A percentile compares a stretch with the other conserved stretches of the same genome.
Evolutionary conservation across 2,888 invertebrate genomes (phyloP).

Genomic region (Drosophila imparisetae): DNA sequence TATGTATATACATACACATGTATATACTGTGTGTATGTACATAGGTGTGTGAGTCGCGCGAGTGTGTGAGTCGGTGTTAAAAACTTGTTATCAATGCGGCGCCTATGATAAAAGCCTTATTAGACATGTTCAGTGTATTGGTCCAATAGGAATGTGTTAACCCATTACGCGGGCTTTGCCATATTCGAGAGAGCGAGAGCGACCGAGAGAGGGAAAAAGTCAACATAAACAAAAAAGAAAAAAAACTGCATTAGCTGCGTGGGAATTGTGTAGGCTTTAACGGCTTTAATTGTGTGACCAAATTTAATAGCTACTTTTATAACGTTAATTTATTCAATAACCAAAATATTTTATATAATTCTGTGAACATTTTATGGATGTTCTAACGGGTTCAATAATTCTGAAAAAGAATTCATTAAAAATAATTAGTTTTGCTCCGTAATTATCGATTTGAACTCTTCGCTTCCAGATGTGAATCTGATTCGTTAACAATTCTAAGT

Average conservation of each 20-base stretch:
- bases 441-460: not conserved
- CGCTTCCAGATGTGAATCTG: not conserved
- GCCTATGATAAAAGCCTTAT: slow-evolving; percentile 77
- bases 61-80: slow-evolving; percentile 58
- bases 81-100: slow-evolving; percentile 79
- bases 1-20: slow-evolving; percentile 47
- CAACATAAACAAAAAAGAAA: slow-evolving; percentile 46
- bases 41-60: slow-evolving; percentile 19
- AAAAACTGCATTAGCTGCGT: slow-evolving; percentile 35
- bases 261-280: slow-evolving; percentile 47
- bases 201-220: slow-evolving; percentile 15
- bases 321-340: slow-evolving; percentile 3
- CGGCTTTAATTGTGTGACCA: slow-evolving; percentile 15
- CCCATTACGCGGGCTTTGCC: slow-evolving; percentile 30
- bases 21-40: slow-evolving; percentile 37
- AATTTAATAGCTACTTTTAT: slow-evolving; percentile 5
- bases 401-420: not conserved
- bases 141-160: slow-evolving; percentile 64
- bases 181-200: slow-evolving; percentile 6
- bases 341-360: not conserved
- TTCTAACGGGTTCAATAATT: not conserved
- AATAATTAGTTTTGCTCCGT: not conserved
- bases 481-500: not conserved
- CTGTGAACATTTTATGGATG: not conserved
- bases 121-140: slow-evolving; percentile 67